phyloP scores from a whole-genome alignment of 2,888 invertebrate genomes.

The Litoditis marina region DNA sequence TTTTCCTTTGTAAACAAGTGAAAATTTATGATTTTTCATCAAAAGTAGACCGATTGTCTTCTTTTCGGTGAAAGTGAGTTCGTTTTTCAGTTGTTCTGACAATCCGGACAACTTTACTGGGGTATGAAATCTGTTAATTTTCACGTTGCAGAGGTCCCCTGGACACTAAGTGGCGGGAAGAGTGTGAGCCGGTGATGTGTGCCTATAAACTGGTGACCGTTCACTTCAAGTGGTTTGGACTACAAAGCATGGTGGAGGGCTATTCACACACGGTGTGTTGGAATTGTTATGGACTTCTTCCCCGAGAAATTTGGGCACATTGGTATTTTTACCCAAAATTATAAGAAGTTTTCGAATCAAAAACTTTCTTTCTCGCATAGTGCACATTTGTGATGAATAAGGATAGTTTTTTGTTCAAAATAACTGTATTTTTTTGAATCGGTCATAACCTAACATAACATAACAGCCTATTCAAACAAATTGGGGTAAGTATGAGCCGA shows the following conservation, averaged over 20 bases:
- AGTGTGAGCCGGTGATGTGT: conserved; percentile 76
- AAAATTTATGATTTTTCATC: background rate
- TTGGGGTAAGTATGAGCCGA: too few species aligned
- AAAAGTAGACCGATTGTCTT: background rate
- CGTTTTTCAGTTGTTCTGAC: background rate
- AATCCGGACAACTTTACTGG: too few species aligned
- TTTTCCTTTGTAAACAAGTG: background rate
- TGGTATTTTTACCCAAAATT: background rate
- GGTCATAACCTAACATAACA: too few species aligned
- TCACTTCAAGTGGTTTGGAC: conserved; percentile 97
- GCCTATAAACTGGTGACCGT: conserved; percentile 95
- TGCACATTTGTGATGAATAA: background rate
- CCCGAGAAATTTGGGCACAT: background rate
- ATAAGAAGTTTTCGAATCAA: background rate
- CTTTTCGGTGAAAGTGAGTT: too few species aligned
- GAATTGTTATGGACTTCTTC: background rate
- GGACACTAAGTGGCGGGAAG: conserved; percentile 42
- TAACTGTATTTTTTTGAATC: too few species aligned
- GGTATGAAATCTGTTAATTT: background rate
- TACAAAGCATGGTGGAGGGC: conserved; percentile 82
- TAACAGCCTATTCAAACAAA: too few species aligned
- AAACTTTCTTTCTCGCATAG: background rate
- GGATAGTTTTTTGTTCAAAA: too few species aligned
- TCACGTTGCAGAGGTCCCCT: conserved; percentile 76
- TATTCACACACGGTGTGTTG: conserved; percentile 53